These are phyloP conservation scores for Hetaerina titia DNA, from an alignment of 2,888 invertebrate genomes.

Conservation along the genomic window DNA sequence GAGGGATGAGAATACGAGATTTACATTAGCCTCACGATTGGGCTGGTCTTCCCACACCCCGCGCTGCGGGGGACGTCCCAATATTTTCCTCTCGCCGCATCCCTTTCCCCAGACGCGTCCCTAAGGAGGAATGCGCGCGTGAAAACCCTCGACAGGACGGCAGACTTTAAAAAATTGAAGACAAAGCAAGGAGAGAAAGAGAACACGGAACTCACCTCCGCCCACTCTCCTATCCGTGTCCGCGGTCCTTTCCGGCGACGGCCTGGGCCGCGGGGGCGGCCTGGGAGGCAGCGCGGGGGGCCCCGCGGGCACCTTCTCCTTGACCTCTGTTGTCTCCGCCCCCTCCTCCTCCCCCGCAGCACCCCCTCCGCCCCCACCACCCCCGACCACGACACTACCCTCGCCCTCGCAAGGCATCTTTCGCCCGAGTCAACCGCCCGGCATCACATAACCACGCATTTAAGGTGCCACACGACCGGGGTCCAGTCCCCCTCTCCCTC, in stretches of 20 bases:
- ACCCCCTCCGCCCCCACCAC: neutral
- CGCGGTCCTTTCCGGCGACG: conserved; percentile 54
- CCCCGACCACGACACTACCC: conserved; percentile 40
- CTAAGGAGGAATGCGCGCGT: no score
- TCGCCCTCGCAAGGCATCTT: conserved; percentile 61
- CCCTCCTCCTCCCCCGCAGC: conserved; percentile 18
- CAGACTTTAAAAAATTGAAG: no score
- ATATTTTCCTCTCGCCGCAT: no score
- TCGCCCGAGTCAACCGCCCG: neutral
- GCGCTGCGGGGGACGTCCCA: no score
- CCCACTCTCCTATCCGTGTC: conserved; percentile 37
- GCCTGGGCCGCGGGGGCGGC: conserved; percentile 56
- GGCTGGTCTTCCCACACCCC: no score
- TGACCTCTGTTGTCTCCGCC: conserved; percentile 23
- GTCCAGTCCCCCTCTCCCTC: no score
- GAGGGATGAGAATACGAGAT: no score
- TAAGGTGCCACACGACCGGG: no score
- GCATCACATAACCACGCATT: conserved; percentile 46
- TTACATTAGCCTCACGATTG: no score
- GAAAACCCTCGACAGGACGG: no score
- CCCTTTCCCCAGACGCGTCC: no score
- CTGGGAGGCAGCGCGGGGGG: conserved; percentile 54
- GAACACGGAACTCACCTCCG: neutral
- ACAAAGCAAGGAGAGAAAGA: no score
- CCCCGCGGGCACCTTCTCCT: conserved; percentile 28